Conservation (phyloP, 2,113 vertebrate species). For the Muscicapa adusta region DNA sequence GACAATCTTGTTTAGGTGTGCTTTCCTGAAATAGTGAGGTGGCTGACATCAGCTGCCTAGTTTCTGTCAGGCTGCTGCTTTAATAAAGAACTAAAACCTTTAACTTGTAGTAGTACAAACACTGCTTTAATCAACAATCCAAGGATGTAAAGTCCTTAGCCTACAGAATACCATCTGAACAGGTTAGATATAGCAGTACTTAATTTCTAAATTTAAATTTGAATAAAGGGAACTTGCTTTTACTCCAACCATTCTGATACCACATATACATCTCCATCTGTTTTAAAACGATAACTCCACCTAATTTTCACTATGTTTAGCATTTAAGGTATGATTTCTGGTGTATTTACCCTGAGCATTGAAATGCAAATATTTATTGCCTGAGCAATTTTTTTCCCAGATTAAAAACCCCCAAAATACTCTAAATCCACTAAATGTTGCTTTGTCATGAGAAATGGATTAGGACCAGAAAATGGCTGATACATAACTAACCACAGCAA, state of each 20-base stretch:
- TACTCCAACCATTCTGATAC: background rate
- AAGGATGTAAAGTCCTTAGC: background rate
- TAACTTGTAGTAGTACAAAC: accelerated
- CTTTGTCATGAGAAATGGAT: background rate
- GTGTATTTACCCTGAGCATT: background rate
- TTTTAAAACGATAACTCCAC: accelerated
- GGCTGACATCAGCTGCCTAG: background rate
- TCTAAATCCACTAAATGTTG: background rate
- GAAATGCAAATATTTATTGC: background rate
- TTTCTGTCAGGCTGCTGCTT: background rate
- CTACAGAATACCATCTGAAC: background rate
- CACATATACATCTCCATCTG: accelerated
- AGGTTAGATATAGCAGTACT: background rate
- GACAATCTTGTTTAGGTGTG: background rate
- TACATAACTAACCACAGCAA: background rate
- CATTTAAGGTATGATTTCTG: background rate
- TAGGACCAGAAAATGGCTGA: background rate
- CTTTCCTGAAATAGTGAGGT: accelerated
- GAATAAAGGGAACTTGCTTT: background rate
- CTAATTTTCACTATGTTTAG: background rate
- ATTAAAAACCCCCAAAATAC: background rate
- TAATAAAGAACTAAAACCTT: background rate
- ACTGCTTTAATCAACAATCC: background rate
- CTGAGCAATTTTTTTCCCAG: background rate
- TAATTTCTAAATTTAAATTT: background rate